These are phyloP conservation scores for Microplitis demolitor DNA, from an alignment of 1,140 invertebrate species.

Conservation along the genomic window DNA sequence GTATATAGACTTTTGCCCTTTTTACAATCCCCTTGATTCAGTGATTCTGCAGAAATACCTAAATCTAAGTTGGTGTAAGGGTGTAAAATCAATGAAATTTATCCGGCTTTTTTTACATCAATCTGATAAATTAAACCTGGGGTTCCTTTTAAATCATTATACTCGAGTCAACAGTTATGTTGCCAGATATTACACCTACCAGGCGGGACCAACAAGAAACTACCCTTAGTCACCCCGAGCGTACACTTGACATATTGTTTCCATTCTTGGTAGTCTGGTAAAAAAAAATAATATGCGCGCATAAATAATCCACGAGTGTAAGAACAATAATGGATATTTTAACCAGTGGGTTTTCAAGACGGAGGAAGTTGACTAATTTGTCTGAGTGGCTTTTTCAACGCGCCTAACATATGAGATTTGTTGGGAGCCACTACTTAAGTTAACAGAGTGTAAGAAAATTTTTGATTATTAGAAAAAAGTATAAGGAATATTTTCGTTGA, in stretches of 20 bases:
- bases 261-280: constrained; percentile 50
- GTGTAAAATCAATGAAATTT: constrained; percentile 50
- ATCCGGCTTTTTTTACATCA: constrained; percentile 12
- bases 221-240: constrained; percentile 24
- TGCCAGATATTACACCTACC: not conserved
- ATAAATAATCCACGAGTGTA: constrained; percentile 53
- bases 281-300: constrained; percentile 57
- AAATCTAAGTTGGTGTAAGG: constrained; percentile 31
- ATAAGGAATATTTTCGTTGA: too few relatives aligned
- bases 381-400: constrained; percentile 58
- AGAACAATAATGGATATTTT: constrained; percentile 40
- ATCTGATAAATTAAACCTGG: too few relatives aligned
- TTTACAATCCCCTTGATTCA: constrained; percentile 42
- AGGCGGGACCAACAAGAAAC: constrained; percentile 48
- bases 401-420: not conserved
- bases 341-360: constrained; percentile 20
- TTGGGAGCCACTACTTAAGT: too few relatives aligned
- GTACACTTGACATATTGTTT: constrained; percentile 57
- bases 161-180: constrained; percentile 14
- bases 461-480: too few relatives aligned
- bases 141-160: constrained; percentile 23
- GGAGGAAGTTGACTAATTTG: constrained; percentile 51
- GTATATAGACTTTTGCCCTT: constrained; percentile 48
- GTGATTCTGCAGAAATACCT: constrained; percentile 32
- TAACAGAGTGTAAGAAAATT: too few relatives aligned